Base-by-base conservation (phyloP, 2,113 vertebrate species). In the Australoheros scitulus region DNA sequence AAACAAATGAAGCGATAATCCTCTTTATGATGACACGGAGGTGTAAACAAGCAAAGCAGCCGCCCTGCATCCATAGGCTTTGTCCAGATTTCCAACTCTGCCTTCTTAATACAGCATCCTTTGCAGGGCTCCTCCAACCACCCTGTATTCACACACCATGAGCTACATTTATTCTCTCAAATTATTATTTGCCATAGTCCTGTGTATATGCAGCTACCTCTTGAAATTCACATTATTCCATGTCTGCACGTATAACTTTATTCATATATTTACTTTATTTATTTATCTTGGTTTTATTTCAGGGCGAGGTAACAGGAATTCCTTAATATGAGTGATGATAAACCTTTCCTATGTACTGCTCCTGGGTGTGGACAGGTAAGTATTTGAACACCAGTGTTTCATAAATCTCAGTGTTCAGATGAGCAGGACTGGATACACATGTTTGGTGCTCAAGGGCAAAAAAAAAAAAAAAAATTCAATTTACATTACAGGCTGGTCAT, bases 251-350 rank as follows among this genome's bases (percentile, higher is more conserved):
- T 47, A 1, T 60, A 4, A 55, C 22, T 65, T 61, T 29, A 47
- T 7, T 9, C 18, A 47, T 0, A 63, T n/a, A 36, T 22, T 50
- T 24, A 5, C 36, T 6, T 24, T 61, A 11, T 34, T 55, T 20
- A 9, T 60, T 59, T 13, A 2, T 11, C 58, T 61, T 59, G 60
- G 13, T 84, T 79, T 88, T 87, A 90, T 95, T 90, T 13, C 80
- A 98, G 97, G 96, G 93, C 94, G 96, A 95, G 95, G 91, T 88
- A 95, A 96, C 96, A 96, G 95, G 96, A 99, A 96, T 95, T 95
- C 94, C 97, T 96, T 97, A 99, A 98, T 98, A 99, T 99, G 98
- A 99, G 97, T 98, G 98, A 99, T 99, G 98, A 99, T 92, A 99
- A 98, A 97, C 98, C 98, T 80, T 99, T 99, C 95, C 96, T 97